phyloP scores from a whole-genome alignment of 1,140 invertebrate species.

The Heliconius congener region DNA sequence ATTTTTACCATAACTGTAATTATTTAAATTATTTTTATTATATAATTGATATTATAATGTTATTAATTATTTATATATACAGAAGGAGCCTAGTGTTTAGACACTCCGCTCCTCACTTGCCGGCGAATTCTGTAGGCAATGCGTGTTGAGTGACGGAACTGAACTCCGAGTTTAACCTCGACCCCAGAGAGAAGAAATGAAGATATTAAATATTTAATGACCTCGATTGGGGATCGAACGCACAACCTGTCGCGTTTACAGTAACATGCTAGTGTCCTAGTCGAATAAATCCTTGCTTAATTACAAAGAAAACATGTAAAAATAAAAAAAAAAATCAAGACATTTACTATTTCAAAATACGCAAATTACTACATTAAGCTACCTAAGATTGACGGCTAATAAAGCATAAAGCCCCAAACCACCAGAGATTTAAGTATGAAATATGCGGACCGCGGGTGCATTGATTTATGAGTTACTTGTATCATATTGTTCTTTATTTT shows the following conservation, averaged over 20 bases:
- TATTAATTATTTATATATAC: too few relatives aligned
- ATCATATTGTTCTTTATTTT: constrained; percentile 28
- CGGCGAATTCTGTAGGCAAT: neutral
- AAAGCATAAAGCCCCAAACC: constrained; percentile 55
- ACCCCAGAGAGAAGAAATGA: neutral
- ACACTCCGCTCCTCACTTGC: neutral
- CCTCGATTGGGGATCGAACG: neutral
- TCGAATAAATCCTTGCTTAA: too few relatives aligned
- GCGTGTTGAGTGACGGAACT: neutral
- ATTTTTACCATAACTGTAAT: too few relatives aligned
- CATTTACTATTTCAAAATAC: constrained; percentile 7
- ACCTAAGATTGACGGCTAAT: constrained; percentile 60
- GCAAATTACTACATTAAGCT: constrained; percentile 41
- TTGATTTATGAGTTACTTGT: constrained; percentile 70
- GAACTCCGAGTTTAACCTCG: neutral
- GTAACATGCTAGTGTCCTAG: neutral
- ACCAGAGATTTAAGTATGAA: constrained; percentile 76
- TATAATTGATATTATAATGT: too few relatives aligned
- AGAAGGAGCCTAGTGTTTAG: too few relatives aligned
- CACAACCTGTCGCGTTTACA: neutral
- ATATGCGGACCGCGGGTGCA: constrained; percentile 65
- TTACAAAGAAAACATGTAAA: neutral
- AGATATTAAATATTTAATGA: neutral
- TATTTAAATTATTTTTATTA: neutral
- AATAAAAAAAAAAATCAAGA: neutral